These are phyloP conservation scores for Capreolus pygargus DNA, from an alignment of 2,113 vertebrate genomes.

Conservation along the genomic window DNA sequence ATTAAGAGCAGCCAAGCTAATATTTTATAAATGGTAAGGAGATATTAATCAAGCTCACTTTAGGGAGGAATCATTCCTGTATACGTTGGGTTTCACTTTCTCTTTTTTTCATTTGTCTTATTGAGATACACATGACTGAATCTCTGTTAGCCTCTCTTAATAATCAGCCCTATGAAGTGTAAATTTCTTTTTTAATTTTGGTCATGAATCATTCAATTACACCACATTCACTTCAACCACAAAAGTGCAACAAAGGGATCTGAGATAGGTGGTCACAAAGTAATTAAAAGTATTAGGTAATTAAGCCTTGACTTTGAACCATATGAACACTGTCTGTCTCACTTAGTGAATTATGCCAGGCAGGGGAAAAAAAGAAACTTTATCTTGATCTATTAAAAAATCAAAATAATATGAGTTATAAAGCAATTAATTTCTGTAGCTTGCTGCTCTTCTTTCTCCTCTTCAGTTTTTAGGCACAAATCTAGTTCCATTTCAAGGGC, in stretches of 20 bases:
- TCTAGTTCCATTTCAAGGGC: background rate
- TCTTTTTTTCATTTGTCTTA: background rate
- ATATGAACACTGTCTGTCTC: background rate
- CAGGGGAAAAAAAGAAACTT: background rate
- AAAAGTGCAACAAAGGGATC: background rate
- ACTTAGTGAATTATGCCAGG: background rate
- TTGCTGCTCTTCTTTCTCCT: background rate
- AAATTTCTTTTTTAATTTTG: background rate
- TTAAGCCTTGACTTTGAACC: constrained; percentile 22
- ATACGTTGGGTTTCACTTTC: background rate
- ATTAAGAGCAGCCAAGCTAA: background rate
- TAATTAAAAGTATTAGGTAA: constrained; percentile 29
- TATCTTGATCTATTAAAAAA: background rate
- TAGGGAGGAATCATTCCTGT: background rate
- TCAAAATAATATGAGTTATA: constrained; percentile 26
- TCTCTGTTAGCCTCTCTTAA: background rate
- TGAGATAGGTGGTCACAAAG: background rate
- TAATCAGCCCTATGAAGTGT: background rate
- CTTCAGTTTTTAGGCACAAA: constrained; percentile 11
- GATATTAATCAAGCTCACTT: background rate
- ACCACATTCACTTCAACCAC: background rate
- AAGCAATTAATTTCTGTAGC: background rate
- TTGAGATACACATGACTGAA: background rate
- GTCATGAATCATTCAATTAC: background rate
- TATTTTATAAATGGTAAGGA: background rate